A percentile compares a stretch with the other conserved stretches of the same genome.
These are phyloP conservation scores for Gymnoscelis rufifasciata DNA, from an alignment of 2,888 invertebrate genomes.

Conservation along the genomic window DNA sequence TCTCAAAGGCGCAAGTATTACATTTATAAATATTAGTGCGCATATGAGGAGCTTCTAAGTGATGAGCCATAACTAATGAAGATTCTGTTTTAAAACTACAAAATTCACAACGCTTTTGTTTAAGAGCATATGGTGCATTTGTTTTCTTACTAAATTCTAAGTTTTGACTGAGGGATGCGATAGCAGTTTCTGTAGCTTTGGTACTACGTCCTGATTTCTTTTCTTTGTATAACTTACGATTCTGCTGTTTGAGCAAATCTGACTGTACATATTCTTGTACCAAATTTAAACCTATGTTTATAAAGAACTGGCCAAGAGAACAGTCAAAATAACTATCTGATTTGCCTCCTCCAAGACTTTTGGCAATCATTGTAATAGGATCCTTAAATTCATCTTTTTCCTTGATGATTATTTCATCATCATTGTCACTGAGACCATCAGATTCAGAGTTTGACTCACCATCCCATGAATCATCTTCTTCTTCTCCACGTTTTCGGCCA, in stretches of 20 bases:
- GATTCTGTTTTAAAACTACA: constrained; percentile 96
- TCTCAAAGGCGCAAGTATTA: constrained; percentile 91
- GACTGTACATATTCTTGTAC: constrained; percentile 96
- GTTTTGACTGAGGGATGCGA: constrained; percentile 91
- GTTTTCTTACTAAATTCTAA: constrained; percentile 92
- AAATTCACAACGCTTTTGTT: constrained; percentile 91
- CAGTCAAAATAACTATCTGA: constrained; percentile 90
- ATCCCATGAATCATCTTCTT: constrained; percentile 81
- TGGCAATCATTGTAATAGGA: constrained; percentile 59
- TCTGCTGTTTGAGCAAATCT: constrained; percentile 92
- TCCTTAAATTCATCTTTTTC: constrained; percentile 78
- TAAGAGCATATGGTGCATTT: constrained; percentile 89
- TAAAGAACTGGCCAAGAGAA: constrained; percentile 93
- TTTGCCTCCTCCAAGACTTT: constrained; percentile 69
- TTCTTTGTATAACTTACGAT: constrained; percentile 89
- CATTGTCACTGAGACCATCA: constrained; percentile 68
- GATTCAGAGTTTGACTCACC: constrained; percentile 76
- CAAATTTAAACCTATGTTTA: constrained; percentile 94
- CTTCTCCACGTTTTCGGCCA: constrained; percentile 56
- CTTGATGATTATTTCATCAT: constrained; percentile 75
- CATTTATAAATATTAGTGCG: constrained; percentile 91
- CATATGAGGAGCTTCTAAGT: constrained; percentile 95
- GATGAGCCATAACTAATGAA: constrained; percentile 90
- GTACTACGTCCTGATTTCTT: constrained; percentile 81
- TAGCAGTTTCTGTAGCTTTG: constrained; percentile 87